phyloP scores from a whole-genome alignment of 2,797 vertebrate genomes.

The Carcharodon carcharias region DNA sequence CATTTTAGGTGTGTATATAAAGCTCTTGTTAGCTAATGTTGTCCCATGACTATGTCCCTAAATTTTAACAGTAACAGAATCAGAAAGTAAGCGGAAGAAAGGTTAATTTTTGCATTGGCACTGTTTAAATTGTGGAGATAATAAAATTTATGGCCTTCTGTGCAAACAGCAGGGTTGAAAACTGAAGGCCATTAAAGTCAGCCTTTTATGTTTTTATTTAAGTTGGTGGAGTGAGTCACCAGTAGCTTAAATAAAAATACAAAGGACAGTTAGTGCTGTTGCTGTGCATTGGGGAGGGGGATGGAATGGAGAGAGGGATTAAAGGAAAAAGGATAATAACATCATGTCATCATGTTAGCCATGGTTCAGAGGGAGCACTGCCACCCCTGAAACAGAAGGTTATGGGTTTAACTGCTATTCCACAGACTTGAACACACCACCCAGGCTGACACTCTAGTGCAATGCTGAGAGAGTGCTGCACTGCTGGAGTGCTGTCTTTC shows the following conservation, averaged over 20 bases:
- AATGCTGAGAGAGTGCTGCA: neutral
- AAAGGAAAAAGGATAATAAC: neutral
- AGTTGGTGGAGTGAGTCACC: constrained; percentile 11
- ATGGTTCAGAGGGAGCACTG: neutral
- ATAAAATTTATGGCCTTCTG: constrained; percentile 29
- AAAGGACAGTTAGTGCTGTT: neutral
- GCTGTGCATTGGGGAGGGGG: neutral
- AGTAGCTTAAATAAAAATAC: neutral
- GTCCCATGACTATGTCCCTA: constrained; percentile 15
- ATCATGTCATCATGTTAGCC: neutral
- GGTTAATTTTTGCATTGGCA: constrained; percentile 16
- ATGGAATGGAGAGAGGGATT: neutral
- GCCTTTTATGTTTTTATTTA: constrained; percentile 20
- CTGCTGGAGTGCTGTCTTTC: neutral
- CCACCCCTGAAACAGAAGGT: neutral
- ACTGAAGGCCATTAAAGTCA: constrained; percentile 11
- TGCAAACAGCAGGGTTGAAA: constrained; percentile 33
- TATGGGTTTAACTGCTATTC: neutral
- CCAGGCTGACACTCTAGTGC: neutral
- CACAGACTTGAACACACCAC: neutral
- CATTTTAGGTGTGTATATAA: neutral
- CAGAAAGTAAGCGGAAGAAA: constrained; percentile 24
- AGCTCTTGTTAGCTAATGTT: neutral
- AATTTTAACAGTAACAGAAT: neutral
- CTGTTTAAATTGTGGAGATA: constrained; percentile 17